phyloP scores from a whole-genome alignment of 2,888 invertebrate genomes.

The Harpalus rubripes region DNA sequence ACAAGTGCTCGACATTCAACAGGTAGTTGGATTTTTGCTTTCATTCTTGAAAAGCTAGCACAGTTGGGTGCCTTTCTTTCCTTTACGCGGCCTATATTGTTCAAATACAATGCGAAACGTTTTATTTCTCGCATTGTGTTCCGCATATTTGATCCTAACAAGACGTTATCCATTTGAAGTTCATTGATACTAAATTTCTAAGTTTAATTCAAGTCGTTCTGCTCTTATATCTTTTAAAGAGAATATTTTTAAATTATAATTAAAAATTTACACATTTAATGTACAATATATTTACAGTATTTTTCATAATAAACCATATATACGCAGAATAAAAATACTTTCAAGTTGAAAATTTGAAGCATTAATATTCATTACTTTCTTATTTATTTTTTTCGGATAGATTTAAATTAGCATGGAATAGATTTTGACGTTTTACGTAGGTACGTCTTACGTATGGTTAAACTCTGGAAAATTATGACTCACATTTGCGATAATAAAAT shows the following conservation, averaged over 20 bases:
- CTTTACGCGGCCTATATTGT: not conserved
- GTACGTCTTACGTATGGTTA: not conserved
- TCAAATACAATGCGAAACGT: not conserved
- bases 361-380: conserved; percentile 37
- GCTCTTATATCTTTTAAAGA: conserved; percentile 33
- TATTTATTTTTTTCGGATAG: not conserved
- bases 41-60: conserved; percentile 26
- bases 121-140: conserved; percentile 30
- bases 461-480: conserved; percentile 3
- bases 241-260: conserved; percentile 26
- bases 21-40: conserved; percentile 20
- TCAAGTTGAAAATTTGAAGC: conserved; percentile 15
- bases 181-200: conserved; percentile 39
- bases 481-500: not conserved
- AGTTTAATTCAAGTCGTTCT: conserved; percentile 28
- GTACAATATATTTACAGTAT: not conserved
- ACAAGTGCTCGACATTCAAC: conserved; percentile 20
- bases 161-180: conserved; percentile 22
- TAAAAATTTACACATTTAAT: conserved; percentile 23
- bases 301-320: conserved; percentile 22
- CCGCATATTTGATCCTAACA: conserved; percentile 21
- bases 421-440: not conserved
- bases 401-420: conserved; percentile 5
- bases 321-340: conserved; percentile 29
- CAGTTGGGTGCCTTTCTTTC: conserved; percentile 31